These are phyloP conservation scores for Otis tarda DNA, from an alignment of 2,113 vertebrate species.

Conservation along the genomic window DNA sequence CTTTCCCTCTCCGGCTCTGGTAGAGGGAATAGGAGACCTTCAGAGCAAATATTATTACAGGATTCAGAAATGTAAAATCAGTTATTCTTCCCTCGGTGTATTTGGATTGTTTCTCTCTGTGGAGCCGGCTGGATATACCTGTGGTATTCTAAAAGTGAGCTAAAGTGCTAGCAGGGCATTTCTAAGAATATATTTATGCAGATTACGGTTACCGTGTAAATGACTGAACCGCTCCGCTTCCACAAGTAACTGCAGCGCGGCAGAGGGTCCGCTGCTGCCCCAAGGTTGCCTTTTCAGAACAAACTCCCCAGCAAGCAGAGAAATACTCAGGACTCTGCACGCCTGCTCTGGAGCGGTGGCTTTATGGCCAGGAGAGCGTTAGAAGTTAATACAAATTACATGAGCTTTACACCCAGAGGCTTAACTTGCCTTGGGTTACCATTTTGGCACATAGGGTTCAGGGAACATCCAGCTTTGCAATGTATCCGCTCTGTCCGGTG, in stretches of 20 bases:
- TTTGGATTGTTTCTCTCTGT: background rate
- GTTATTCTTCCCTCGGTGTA: background rate
- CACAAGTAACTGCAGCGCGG: background rate
- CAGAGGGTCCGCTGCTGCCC: background rate
- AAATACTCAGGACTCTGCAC: background rate
- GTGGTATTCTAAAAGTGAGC: background rate
- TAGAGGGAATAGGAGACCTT: slow-evolving; percentile 12
- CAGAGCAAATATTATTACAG: slow-evolving; percentile 15
- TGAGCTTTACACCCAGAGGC: slow-evolving; percentile 51
- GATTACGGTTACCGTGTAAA: background rate
- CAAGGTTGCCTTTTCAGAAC: background rate
- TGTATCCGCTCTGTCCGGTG: background rate
- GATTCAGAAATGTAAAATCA: slow-evolving; percentile 18
- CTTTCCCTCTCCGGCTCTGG: background rate
- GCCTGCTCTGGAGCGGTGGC: background rate
- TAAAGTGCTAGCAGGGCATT: background rate
- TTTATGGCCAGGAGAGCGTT: background rate
- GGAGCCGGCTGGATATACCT: background rate
- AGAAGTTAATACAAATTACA: slow-evolving; percentile 36
- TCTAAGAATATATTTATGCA: background rate
- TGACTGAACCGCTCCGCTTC: background rate
- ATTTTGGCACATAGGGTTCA: slow-evolving; percentile 37
- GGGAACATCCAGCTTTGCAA: slow-evolving; percentile 55
- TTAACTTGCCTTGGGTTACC: slow-evolving; percentile 59
- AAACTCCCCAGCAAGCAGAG: background rate